Percentiles rank a stretch among this genome's conserved stretches.
Conservation (phyloP, 2,113 vertebrate genomes). For the Drymodes brunneopygia region DNA sequence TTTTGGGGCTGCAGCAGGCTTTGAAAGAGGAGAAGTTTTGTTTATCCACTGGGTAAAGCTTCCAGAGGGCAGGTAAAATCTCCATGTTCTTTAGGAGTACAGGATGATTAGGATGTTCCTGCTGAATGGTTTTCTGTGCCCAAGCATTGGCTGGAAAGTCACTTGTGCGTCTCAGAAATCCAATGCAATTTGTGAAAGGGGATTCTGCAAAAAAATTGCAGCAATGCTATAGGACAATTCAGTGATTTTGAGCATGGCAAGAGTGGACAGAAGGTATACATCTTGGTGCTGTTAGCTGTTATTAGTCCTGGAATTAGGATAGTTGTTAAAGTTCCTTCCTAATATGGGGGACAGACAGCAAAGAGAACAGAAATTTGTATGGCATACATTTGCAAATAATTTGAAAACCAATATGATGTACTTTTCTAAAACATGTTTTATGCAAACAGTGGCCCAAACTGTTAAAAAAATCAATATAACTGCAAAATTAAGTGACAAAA, state of each 20-base stretch:
- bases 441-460: not conserved
- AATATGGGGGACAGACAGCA: not conserved
- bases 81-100: not conserved
- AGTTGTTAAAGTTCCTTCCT: not conserved
- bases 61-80: not conserved
- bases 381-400: not conserved
- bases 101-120: not conserved
- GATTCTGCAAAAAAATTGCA: not conserved
- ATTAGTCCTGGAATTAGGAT: not conserved
- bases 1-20: not conserved
- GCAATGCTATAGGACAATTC: not conserved
- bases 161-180: not conserved
- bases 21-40: not conserved
- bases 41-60: not conserved
- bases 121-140: not conserved
- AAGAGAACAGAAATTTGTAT: not conserved
- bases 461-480: not conserved
- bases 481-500: not conserved
- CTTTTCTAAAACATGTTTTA: not conserved
- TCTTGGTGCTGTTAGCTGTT: not conserved
- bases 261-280: not conserved
- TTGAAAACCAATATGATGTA: not conserved
- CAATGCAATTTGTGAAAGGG: not conserved
- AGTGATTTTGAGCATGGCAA: not conserved
- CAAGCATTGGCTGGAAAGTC: not conserved